Evolutionary conservation across 2,888 invertebrate species (phyloP), one percentile per base, ranked within the genome.

Genomic region (Sinelater perroti): DNA sequence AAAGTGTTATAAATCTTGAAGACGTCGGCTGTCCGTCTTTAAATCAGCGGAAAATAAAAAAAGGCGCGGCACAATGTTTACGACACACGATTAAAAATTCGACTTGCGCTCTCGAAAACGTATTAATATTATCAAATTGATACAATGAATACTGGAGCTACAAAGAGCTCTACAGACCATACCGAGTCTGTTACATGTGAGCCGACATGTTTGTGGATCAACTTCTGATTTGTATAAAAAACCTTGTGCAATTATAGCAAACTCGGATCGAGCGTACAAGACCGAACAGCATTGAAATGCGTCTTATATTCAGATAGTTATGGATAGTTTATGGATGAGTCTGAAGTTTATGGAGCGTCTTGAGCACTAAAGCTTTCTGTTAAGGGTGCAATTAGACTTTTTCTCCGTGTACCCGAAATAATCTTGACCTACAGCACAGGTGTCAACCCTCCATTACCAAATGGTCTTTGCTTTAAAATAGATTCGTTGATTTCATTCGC

Each of bases 201-300:
- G 2, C 17, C 36, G 14, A 13, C 2, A 16, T 50, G 50, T 50
- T 13, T 50, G 6, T 51, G 51, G 40, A 13, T 14, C 28, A 20
- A 31, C 18, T 51, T 7, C 51, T 42, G 0, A 40, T 10, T 20
- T 5, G 14, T 3, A 28, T 31, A 11, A n/a, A n/a, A n/a, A 28
- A 31, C 8, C 42, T 42, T n/a, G 30, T 8, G 40, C 20, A 5
- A 30, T 40, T 30, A 31, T 51, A n/a, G 42, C 17, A 16, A 51
- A 51, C 16, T 31, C 51, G 7, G 51, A 17, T 3, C 8, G 30
- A 1, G 26, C 42, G n/a, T 6, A 17, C 1, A 6, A 14, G 5
- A 20, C 51, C 1, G 51, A 42, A 17, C 38, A 42, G 14, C 51
- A 51, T 40, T 51, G 51, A 42, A 11, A 7, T 18, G 51, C 51